Evolutionary conservation across 2,113 vertebrate genomes (phyloP).

Genomic region (Ictalurus furcatus): DNA sequence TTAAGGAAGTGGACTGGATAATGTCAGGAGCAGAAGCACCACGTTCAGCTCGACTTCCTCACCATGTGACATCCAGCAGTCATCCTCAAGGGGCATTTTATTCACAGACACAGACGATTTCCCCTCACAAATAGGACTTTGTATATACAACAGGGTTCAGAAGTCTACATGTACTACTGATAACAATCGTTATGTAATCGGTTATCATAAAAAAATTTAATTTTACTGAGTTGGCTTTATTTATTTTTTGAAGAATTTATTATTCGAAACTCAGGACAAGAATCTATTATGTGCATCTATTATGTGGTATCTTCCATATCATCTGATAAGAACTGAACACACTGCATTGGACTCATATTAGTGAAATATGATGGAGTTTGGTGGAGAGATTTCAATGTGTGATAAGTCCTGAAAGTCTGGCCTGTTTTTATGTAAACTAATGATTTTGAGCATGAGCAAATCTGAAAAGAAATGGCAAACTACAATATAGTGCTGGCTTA

Average conservation of each 20-base stretch:
- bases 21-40: constrained; percentile 37
- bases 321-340: background rate
- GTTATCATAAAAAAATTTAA: background rate
- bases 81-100: constrained; percentile 26
- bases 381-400: background rate
- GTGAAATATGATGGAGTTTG: background rate
- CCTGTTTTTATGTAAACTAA: background rate
- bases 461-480: background rate
- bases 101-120: constrained; percentile 8
- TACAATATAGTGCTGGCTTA: too few relatives aligned
- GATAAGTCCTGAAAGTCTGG: background rate
- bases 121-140: background rate
- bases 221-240: background rate
- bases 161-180: background rate
- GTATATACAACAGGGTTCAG: background rate
- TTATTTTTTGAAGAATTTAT: background rate
- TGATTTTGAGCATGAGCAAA: background rate
- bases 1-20: constrained; percentile 50
- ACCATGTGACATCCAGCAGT: constrained; percentile 37
- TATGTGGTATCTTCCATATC: background rate
- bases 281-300: background rate
- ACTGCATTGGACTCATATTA: too few relatives aligned
- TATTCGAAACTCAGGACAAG: background rate
- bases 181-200: background rate
- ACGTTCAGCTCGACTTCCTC: constrained; percentile 30